Percentiles rank a stretch among this genome's conserved stretches.
Evolutionary conservation across 2,797 vertebrate genomes (phyloP).

Genomic region (Ibycter americanus): DNA sequence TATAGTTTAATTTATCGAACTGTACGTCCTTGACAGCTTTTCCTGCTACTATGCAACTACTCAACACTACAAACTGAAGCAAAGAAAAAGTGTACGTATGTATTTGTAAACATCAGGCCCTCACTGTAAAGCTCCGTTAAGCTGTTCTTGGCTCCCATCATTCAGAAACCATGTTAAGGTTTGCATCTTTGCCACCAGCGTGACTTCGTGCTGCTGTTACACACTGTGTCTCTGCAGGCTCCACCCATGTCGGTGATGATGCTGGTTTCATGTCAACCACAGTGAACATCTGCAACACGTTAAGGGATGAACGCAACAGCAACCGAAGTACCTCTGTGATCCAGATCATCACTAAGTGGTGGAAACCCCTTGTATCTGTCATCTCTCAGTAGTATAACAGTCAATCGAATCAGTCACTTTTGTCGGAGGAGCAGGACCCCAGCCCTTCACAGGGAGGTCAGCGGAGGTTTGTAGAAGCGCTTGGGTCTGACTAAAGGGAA

Average conservation of each 20-base stretch:
- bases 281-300: background rate
- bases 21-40: background rate
- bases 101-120: background rate
- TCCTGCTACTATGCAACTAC: background rate
- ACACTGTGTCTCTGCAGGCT: background rate
- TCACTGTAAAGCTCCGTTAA: background rate
- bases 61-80: background rate
- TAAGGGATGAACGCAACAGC: background rate
- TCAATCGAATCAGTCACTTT: background rate
- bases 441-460: background rate
- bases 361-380: background rate
- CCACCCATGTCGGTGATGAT: fast-evolving
- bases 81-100: background rate
- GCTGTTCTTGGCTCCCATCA: background rate
- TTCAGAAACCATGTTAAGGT: background rate
- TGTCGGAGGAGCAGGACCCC: background rate
- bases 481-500: background rate
- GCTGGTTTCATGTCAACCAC: background rate
- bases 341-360: background rate
- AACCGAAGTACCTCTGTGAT: background rate
- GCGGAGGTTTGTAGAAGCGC: background rate
- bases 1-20: background rate
- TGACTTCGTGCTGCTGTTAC: background rate
- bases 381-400: background rate
- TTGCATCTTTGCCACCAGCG: background rate